Evolutionary conservation across 2,888 invertebrate genomes (phyloP).

Genomic region (Patella pellucida): DNA sequence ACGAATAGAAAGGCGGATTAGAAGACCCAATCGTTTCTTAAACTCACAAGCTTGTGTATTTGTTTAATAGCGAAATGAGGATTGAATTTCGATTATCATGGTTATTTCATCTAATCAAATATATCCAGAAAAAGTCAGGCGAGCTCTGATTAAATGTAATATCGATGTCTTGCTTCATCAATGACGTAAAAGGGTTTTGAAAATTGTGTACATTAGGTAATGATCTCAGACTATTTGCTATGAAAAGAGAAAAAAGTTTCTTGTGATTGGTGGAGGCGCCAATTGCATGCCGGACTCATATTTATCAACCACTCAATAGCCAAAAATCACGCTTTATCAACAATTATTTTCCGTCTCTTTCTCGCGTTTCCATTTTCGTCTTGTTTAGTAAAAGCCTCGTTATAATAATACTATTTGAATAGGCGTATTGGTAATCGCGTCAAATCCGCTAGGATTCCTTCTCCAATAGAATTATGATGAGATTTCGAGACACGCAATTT

Average conservation of each 20-base stretch:
- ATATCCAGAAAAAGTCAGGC: conserved; percentile 7
- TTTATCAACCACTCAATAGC: conserved; percentile 26
- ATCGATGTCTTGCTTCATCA: background rate
- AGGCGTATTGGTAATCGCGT: conserved; percentile 9
- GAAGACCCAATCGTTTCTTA: conserved; percentile 9
- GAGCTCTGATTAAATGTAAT: conserved; percentile 7
- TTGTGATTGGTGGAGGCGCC: conserved; percentile 17
- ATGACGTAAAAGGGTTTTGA: background rate
- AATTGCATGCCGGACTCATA: conserved; percentile 21
- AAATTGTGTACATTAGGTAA: conserved; percentile 11
- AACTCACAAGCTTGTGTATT: conserved; percentile 5
- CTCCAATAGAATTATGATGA: conserved; percentile 7
- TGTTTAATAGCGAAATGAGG: background rate
- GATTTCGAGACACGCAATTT: conserved; percentile 10
- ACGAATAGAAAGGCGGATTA: background rate
- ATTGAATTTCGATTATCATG: conserved; percentile 10
- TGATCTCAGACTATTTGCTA: background rate
- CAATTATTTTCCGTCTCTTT: conserved; percentile 10
- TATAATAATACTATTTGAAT: conserved; percentile 10
- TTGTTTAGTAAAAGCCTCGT: conserved; percentile 11
- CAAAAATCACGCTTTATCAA: conserved; percentile 23
- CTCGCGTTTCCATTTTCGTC: conserved; percentile 9
- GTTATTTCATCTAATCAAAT: conserved; percentile 2
- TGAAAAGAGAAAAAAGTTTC: conserved; percentile 13
- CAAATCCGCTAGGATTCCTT: background rate